Base-by-base conservation (phyloP, 1,140 invertebrate genomes). In the Reticulitermes speratus region DNA sequence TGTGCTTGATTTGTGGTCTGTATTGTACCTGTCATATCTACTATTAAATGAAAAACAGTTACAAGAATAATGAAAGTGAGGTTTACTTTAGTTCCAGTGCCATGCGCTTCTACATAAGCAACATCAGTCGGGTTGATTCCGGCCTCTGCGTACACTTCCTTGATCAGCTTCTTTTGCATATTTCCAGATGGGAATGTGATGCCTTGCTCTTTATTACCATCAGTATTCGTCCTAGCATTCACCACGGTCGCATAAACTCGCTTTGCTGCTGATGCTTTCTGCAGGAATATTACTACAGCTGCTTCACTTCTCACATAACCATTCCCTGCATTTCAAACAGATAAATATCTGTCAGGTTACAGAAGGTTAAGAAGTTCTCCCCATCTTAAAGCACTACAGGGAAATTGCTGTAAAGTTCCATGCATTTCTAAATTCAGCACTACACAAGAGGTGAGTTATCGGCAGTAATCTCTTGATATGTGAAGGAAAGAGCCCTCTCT, bases 221-320 rank as follows among this genome's bases (percentile, higher is more conserved):
- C 98, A 0, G 95, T 96, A 90, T 99, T 99, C 21, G 94, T 96
- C 90, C 96, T 96, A 0, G 96, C 94, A 89, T 97, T 96, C 38
- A 98, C 91, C 59, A 99, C 92, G 0, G 96, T 95, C 3, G 97
- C 96, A 90, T 99, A 99, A 6, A 96, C 93, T 88, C 98, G 93
- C 55, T 94, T 94, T 6, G 98, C 97, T 52, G 93, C 92, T 21
- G 92, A 91, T 8, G 94, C 91, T 87, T 95, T 96, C 92, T 99
- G 98, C 59, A 99, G 90, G 86, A 95, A 95, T 38, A 99, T 92
- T 0, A 94, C 95, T 8, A 96, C 96, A 38, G 95, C 94, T 2
- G 96, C 97, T 91, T 99, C 98, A 86, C 97, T 95, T 84, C 98
- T 93, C 1, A 98, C 97, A 90, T 99, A 99, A 23, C 98, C 98